phyloP scores from a whole-genome alignment of 2,888 invertebrate species.

The Melinopterus prodromus region DNA sequence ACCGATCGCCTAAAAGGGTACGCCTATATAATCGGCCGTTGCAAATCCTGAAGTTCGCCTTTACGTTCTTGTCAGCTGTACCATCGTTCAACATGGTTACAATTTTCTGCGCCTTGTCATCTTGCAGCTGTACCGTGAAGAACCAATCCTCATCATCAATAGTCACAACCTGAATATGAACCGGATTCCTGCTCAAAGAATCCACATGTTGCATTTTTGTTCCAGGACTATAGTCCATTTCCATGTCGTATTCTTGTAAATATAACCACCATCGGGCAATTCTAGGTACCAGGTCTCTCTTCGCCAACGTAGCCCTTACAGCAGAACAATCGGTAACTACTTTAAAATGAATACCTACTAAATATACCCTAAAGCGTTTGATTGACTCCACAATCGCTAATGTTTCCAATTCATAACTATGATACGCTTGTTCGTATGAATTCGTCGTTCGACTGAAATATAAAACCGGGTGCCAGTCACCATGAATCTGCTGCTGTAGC shows the following conservation, averaged over 20 bases:
- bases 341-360: slow-evolving; percentile 41
- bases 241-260: slow-evolving; percentile 44
- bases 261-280: slow-evolving; percentile 43
- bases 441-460: slow-evolving; percentile 39
- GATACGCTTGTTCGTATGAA: slow-evolving; percentile 44
- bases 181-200: slow-evolving; percentile 37
- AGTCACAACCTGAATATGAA: slow-evolving; percentile 6
- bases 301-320: slow-evolving; percentile 39
- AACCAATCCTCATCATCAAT: slow-evolving; percentile 43
- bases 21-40: slow-evolving; percentile 36
- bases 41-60: slow-evolving; percentile 29
- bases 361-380: slow-evolving; percentile 40
- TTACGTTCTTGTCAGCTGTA: slow-evolving; percentile 32
- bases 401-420: slow-evolving; percentile 44
- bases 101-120: slow-evolving; percentile 33
- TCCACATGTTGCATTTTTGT: slow-evolving; percentile 44
- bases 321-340: slow-evolving; percentile 44
- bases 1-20: slow-evolving; percentile 18
- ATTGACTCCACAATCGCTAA: slow-evolving; percentile 43
- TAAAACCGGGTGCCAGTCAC: slow-evolving; percentile 10
- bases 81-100: slow-evolving; percentile 29
- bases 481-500: slow-evolving; percentile 18
- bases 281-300: slow-evolving; percentile 43
- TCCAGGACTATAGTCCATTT: slow-evolving; percentile 43
- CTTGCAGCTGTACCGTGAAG: slow-evolving; percentile 42